phyloP scores from a whole-genome alignment of 2,113 vertebrate species.

The Trogon surrucura region DNA sequence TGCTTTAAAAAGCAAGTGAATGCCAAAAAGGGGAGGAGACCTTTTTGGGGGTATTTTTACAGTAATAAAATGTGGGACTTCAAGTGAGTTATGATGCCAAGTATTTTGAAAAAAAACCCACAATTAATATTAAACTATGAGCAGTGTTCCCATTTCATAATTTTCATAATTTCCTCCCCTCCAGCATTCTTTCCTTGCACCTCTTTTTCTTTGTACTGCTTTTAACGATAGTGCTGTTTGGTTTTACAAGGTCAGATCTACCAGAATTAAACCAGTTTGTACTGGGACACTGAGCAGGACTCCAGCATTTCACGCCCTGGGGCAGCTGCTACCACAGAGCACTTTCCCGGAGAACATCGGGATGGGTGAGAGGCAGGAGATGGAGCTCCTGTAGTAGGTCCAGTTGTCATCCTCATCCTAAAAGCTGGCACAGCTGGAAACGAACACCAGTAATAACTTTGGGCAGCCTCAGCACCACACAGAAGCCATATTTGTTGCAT shows the following conservation, averaged over 20 bases:
- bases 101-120: background rate
- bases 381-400: background rate
- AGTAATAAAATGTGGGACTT: background rate
- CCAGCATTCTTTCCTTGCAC: background rate
- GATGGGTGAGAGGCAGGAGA: background rate
- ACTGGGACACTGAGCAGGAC: background rate
- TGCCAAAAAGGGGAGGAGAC: background rate
- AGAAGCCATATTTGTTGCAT: background rate
- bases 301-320: background rate
- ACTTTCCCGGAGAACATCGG: fast-evolving
- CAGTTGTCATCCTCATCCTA: background rate
- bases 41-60: background rate
- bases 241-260: background rate
- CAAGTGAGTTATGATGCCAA: background rate
- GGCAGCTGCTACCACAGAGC: background rate
- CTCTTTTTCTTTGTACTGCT: background rate
- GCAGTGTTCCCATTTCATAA: background rate
- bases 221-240: background rate
- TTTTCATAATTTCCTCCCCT: background rate
- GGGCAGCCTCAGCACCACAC: background rate
- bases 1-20: background rate
- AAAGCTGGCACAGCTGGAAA: background rate
- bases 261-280: background rate
- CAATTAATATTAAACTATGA: background rate
- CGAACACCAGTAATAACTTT: background rate